phyloP scores from a whole-genome alignment of 2,888 invertebrate species.

The Perizoma affinitatum region DNA sequence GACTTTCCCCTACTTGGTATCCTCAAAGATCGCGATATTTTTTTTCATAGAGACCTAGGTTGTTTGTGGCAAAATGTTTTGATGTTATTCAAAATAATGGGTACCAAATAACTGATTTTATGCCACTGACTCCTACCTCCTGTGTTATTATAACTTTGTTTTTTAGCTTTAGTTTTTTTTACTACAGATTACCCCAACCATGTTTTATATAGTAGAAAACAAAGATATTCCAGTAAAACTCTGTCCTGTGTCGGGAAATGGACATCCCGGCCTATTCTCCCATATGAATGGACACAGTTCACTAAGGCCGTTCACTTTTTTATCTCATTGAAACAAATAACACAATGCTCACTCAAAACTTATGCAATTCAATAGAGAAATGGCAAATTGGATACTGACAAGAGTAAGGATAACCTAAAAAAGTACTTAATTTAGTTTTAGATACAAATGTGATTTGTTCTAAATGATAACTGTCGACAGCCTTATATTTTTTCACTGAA shows the following conservation, averaged over 20 bases:
- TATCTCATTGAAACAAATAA: too few species aligned
- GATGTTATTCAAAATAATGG: neutral
- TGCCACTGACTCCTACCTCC: slow-evolving; percentile 8
- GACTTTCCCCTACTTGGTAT: too few species aligned
- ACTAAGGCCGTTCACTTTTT: too few species aligned
- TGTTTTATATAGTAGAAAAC: too few species aligned
- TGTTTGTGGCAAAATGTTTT: slow-evolving; percentile 3
- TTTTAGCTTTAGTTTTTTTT: slow-evolving; percentile 4
- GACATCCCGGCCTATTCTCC: too few species aligned
- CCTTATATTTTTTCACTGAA: slow-evolving; percentile 52
- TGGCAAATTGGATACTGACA: neutral
- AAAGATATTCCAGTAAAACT: too few species aligned
- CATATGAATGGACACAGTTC: too few species aligned
- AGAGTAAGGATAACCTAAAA: slow-evolving; percentile 25
- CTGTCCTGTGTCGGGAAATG: too few species aligned
- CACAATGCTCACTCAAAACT: too few species aligned
- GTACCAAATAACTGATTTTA: neutral
- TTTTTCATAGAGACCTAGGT: slow-evolving; percentile 12
- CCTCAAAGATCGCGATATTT: slow-evolving; percentile 1
- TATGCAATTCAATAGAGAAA: neutral
- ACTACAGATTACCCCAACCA: too few species aligned
- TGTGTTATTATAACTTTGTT: slow-evolving; percentile 1
- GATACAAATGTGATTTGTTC: slow-evolving; percentile 54
- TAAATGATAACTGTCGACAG: slow-evolving; percentile 41
- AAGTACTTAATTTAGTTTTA: slow-evolving; percentile 76